Evolutionary conservation across 2,888 invertebrate species (phyloP).

Genomic region (Dexiosoma caninum): DNA sequence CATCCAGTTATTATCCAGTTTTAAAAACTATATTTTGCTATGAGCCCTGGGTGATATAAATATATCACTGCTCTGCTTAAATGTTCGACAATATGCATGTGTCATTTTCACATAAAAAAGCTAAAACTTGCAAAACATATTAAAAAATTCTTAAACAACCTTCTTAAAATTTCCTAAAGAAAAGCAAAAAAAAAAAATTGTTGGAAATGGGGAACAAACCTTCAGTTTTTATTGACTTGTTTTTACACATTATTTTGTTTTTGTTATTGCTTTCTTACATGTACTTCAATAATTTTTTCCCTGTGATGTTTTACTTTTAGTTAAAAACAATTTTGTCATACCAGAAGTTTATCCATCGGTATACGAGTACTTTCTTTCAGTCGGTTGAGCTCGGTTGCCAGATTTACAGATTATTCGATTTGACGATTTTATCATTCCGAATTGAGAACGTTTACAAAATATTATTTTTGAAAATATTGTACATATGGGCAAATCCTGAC

Average conservation of each 20-base stretch:
- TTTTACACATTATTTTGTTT: conserved; percentile 57
- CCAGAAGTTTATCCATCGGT: conserved; percentile 26
- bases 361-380: neutral
- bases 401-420: no score
- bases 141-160: conserved; percentile 54
- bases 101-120: conserved; percentile 43
- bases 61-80: conserved; percentile 15
- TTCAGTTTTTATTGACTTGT: conserved; percentile 63
- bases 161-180: conserved; percentile 16
- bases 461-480: no score
- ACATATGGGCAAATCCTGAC: no score
- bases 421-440: no score
- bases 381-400: neutral
- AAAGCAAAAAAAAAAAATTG: conserved; percentile 17
- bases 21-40: no score
- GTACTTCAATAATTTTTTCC: neutral
- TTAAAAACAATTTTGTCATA: conserved; percentile 52
- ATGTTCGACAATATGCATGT: conserved; percentile 50
- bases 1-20: no score
- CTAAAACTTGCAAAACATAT: conserved; percentile 37
- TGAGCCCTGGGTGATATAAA: neutral
- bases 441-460: no score
- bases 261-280: no score
- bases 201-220: conserved; percentile 21
- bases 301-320: conserved; percentile 8